Evolutionary conservation across 2,888 invertebrate species (phyloP).

Genomic region (Drosophila greeni): DNA sequence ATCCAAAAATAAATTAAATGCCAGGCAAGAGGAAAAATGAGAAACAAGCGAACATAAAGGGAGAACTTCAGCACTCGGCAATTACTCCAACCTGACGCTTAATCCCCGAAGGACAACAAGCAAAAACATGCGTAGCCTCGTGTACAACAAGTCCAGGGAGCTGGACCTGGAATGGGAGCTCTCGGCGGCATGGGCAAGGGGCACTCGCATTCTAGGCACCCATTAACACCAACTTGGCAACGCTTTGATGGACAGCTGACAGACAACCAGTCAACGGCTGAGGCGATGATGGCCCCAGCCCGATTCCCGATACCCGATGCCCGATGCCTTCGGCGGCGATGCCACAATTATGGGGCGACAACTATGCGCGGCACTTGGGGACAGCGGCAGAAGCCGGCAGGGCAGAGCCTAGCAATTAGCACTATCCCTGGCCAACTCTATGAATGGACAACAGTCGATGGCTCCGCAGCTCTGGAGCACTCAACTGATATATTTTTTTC

Average conservation of each 20-base stretch:
- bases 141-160: slow-evolving; percentile 57
- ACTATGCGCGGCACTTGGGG: slow-evolving; percentile 70
- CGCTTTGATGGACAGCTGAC: slow-evolving; percentile 72
- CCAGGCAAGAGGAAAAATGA: slow-evolving; percentile 52
- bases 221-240: slow-evolving; percentile 72
- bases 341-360: slow-evolving; percentile 72
- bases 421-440: slow-evolving; percentile 56
- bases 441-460: slow-evolving; percentile 54
- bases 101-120: slow-evolving; percentile 70
- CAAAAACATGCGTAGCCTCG: slow-evolving; percentile 69
- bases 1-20: slow-evolving; percentile 72
- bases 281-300: slow-evolving; percentile 36
- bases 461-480: slow-evolving; percentile 6
- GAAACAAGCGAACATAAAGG: slow-evolving; percentile 13
- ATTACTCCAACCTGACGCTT: slow-evolving; percentile 69
- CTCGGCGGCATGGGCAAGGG: slow-evolving; percentile 9
- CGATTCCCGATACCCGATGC: slow-evolving; percentile 5
- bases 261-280: slow-evolving; percentile 63
- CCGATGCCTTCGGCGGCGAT: slow-evolving; percentile 26
- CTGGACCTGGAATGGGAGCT: slow-evolving; percentile 11
- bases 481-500: slow-evolving; percentile 11
- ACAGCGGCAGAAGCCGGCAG: slow-evolving; percentile 30
- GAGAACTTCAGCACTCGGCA: slow-evolving; percentile 46
- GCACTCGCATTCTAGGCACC: slow-evolving; percentile 68
- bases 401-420: slow-evolving; percentile 58